Evolutionary conservation across 2,888 invertebrate species (phyloP), one percentile per base, ranked within the genome.

Genomic region (Dasypolia templi): DNA sequence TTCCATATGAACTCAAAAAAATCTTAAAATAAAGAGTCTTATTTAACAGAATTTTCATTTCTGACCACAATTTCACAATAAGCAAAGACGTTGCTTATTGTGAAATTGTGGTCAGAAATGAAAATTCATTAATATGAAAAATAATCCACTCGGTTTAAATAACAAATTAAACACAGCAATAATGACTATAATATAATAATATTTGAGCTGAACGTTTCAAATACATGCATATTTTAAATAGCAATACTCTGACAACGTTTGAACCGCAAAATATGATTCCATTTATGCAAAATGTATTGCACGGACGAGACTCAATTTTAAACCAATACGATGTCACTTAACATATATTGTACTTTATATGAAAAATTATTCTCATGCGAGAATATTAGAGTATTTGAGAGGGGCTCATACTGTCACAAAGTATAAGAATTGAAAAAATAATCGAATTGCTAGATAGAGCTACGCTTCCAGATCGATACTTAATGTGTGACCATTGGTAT

Each of bases 211-310:
- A 49, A 53, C 65, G 56, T 76, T 46, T 73, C 42, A 72, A 53
- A 79, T 32, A 42, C 58, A 58, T 79, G 58, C 35, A 64, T 64
- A 75, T 56, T 61, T 55, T 71, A 59, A 59, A 72, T 53, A 42
- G 46, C 42, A 39, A 75, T 73, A 70, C 49, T 65, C 65, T 62
- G 42, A 39, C 69, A 79, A 51, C 65, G 65, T 66, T 75, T 66
- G 44, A 62, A 70, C 65, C 32, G 42, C 80, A 80, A 66, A 80
- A 80, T 80, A 51, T 66, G 56, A 80, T 62, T 62, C 44, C 80
- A 80, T 75, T 75, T 79, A 80, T 80, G 69, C 64, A 80, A 75
- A 79, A 70, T 49, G 59, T 61, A 79, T 64, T 64, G 63, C 74
- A 67, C 9, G 63, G 46, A 72, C 67, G 74, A 79, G 67, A 73